Evolutionary conservation across 2,113 vertebrate species (phyloP), one percentile per base, ranked within the genome.

Genomic region (Telmatochromis brichardi): DNA sequence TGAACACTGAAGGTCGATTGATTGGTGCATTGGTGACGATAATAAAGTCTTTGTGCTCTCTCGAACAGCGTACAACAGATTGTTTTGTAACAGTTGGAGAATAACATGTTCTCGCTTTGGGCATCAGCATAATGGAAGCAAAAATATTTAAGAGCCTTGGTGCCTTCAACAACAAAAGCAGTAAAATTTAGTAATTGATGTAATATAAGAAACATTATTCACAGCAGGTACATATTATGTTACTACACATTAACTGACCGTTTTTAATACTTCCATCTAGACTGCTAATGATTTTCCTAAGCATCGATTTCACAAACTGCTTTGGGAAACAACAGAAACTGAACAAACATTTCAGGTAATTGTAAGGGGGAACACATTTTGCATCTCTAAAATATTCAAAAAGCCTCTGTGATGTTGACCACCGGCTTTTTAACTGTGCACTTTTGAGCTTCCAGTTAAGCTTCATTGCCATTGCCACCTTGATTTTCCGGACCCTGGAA

Each of bases 41-140:
- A 82, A 89, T 78, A 73, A 83, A 82, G 65, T 82, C 26, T 91
- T 85, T 88, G 84, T 88, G 8, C 55, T 79, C 21, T 42, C 42
- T 40, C 45, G 0, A 76, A 86, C 7, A 45, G 50, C 4, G 26
- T 12, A 1, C 51, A 60, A 57, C 78, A 4, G 28, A 90, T 89
- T 57, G 45, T 76, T 88, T 63, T 55, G 40, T 33, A 79, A 1
- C 23, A 73, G 68, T 55, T 23, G 10, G 23, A 17, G 26, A 84
- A 85, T 42, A 89, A 54, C 15, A 53, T 47, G 33, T 65, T 86
- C 51, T 63, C 13, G 47, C 82, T 45, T 63, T 58, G 14, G 35
- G 8, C 17, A 51, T 86, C 42, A 83, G 37, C 45, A 23, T 23
- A 83, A 40, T 28, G 6, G 28, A 76, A 58, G 13, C 1, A 21